phyloP scores from a whole-genome alignment of 1,140 invertebrate genomes.

The Schlechtendalia chinensis region DNA sequence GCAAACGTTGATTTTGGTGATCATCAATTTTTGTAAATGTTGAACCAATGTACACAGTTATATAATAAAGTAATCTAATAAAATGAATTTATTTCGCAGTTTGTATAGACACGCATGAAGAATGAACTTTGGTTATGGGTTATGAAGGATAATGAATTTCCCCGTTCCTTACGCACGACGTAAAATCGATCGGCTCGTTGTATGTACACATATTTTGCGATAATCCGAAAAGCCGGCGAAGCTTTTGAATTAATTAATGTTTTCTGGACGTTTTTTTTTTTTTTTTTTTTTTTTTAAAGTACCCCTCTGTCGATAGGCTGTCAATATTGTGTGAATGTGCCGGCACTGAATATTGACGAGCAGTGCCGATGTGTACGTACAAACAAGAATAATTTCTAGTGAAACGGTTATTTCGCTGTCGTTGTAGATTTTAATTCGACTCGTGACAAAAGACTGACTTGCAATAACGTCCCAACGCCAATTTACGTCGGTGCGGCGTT shows the following conservation, averaged over 20 bases:
- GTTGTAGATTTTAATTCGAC: too few species aligned
- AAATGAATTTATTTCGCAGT: too few species aligned
- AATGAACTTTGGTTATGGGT: neutral
- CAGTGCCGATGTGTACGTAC: neutral
- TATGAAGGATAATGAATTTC: neutral
- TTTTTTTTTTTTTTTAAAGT: too few species aligned
- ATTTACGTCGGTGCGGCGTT: too few species aligned
- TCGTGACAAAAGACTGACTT: too few species aligned
- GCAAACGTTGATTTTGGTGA: too few species aligned
- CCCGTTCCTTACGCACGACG: too few species aligned
- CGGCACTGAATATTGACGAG: neutral
- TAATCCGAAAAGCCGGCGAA: neutral
- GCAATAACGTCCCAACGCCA: too few species aligned
- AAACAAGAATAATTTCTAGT: neutral
- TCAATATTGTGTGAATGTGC: neutral
- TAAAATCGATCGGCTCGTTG: neutral
- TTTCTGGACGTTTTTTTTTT: neutral
- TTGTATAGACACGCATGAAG: too few species aligned
- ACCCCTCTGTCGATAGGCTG: neutral
- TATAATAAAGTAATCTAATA: too few species aligned
- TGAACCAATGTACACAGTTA: too few species aligned
- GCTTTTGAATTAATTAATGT: conserved; percentile 22
- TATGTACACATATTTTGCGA: neutral
- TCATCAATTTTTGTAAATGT: too few species aligned
- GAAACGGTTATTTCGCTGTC: neutral